Base-by-base conservation (phyloP, 2,888 invertebrate genomes). In the Boloria euphrosyne region DNA sequence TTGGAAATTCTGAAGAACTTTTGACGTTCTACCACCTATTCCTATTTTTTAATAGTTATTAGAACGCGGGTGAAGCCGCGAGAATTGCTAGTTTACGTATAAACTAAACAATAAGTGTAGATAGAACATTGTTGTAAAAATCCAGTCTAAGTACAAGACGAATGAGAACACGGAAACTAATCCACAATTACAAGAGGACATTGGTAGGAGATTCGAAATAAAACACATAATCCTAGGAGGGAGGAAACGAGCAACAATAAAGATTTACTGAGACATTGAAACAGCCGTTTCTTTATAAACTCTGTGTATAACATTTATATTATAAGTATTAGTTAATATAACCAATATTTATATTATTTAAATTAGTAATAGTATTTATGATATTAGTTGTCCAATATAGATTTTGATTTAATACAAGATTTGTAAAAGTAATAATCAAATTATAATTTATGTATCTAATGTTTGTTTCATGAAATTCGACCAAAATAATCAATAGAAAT, bases 161-260 rank as follows among this genome's bases (percentile, higher is more conserved):
- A 86, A 90, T 87, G 86, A 84, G 85, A 86, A 87, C 87, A 89
- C 80, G 83, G 82, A 78, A 79, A 66, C 84, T 88, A 90, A 91
- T 90, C 90, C 90, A 89, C 89, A 90, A 89, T 90, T 90, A 90
- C 88, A 83, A 78, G 78, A 81, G 82, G 83, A 90, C 90, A 88
- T 88, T 81, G 85, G 88, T 85, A 85, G 86, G 86, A 87, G 87
- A 89, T 89, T 86, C 78, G 83, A 82, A 80, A 86, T 86, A 86
- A 89, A 89, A 89, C 80, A 85, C 86, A 81, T 90, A 90, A 91
- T 90, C 90, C 88, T 62, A 4, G 27, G 52, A 55, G 51, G 27
- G 70, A 64, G 68, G 16, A 31, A 43, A 49, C 50, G 62, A 50
- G 58, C 50, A 60, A 52, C 65, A 64, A 61, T 61, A 60, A 64